These are phyloP conservation scores for Amphimallon solstitiale DNA, from an alignment of 2,888 invertebrate species.

Conservation along the genomic window DNA sequence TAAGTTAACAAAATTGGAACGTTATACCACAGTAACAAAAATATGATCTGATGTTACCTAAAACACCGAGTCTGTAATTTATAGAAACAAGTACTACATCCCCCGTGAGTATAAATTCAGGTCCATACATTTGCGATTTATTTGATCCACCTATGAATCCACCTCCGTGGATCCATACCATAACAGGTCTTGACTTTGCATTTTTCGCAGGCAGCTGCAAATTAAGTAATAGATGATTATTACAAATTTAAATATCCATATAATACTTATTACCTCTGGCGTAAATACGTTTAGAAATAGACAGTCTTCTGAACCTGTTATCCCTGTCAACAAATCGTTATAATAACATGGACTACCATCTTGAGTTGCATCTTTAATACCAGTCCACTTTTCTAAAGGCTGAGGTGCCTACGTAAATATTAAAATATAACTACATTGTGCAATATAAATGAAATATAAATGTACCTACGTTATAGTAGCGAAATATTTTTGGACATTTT, in stretches of 20 bases:
- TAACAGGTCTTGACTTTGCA: slow-evolving; percentile 26
- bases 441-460: too few species aligned
- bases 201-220: slow-evolving; percentile 22
- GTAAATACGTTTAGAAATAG: slow-evolving; percentile 54
- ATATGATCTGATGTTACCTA: slow-evolving; percentile 29
- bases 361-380: slow-evolving; percentile 60
- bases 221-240: not conserved
- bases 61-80: slow-evolving; percentile 54
- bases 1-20: slow-evolving; percentile 46
- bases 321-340: slow-evolving; percentile 43
- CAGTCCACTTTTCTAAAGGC: slow-evolving; percentile 61
- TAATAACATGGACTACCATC: slow-evolving; percentile 49
- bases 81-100: slow-evolving; percentile 59
- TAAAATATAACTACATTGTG: too few species aligned
- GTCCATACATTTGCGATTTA: slow-evolving; percentile 55
- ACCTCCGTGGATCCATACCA: slow-evolving; percentile 54
- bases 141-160: slow-evolving; percentile 58
- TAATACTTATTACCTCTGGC: slow-evolving; percentile 43
- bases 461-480: too few species aligned
- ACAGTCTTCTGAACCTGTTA: slow-evolving; percentile 53
- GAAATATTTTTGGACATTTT: too few species aligned
- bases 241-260: not conserved
- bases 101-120: slow-evolving; percentile 58
- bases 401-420: slow-evolving; percentile 59
- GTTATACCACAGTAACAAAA: not conserved